Conservation (phyloP, 2,113 vertebrate species). For the Taurulus bubalis region DNA sequence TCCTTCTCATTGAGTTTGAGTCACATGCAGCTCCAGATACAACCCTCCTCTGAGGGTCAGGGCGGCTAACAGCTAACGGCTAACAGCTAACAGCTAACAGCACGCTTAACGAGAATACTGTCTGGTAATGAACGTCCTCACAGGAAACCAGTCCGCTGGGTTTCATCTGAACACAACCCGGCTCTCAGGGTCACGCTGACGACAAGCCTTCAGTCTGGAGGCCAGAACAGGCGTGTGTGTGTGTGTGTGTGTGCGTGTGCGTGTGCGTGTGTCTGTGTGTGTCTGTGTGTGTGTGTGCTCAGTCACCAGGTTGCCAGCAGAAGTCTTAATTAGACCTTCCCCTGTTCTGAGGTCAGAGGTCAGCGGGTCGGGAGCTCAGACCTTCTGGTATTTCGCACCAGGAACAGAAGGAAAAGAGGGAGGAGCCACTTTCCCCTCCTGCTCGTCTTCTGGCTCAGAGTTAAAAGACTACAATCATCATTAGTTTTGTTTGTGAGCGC, state of each 20-base stretch:
- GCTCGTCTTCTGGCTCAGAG: background rate
- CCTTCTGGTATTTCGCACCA: constrained; percentile 76
- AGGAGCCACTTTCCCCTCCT: constrained; percentile 35
- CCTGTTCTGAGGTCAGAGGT: constrained; percentile 66
- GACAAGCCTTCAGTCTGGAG: no score
- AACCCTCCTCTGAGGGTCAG: no score
- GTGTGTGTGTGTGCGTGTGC: constrained; percentile 20
- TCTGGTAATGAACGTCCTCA: no score
- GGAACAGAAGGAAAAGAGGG: constrained; percentile 4
- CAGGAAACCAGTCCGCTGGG: no score
- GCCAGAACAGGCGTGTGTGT: no score
- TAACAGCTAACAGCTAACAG: no score
- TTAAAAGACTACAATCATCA: constrained; percentile 7
- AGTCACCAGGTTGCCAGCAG: constrained; percentile 65
- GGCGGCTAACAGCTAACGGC: no score
- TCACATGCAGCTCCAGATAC: no score
- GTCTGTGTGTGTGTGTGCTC: constrained; percentile 31
- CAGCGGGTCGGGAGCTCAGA: constrained; percentile 58
- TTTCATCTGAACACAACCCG: no score
- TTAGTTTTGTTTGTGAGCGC: background rate
- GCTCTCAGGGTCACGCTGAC: no score
- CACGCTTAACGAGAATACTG: no score
- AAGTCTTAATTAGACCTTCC: constrained; percentile 60
- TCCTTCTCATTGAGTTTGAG: no score
- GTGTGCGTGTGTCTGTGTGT: constrained; percentile 21